Evolutionary conservation across 2,888 invertebrate species (phyloP).

Genomic region (Siphonodentalium dalli): DNA sequence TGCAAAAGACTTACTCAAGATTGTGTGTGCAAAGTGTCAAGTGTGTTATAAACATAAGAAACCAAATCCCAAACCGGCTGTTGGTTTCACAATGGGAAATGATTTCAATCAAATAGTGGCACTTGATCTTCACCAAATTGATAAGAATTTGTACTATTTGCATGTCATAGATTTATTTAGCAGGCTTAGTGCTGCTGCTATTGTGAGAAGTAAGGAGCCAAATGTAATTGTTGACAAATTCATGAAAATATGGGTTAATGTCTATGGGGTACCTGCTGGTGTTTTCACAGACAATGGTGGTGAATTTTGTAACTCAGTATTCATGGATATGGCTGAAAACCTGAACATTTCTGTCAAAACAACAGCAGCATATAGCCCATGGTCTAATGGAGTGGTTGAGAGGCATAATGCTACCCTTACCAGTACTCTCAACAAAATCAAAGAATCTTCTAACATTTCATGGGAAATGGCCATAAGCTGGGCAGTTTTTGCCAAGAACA

Average conservation of each 20-base stretch:
- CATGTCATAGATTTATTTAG: not conserved
- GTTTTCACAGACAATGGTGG: no score
- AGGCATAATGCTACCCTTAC: conserved; percentile 3
- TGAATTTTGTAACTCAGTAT: conserved; percentile 13
- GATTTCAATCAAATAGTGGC: not conserved
- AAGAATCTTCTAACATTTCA: no score
- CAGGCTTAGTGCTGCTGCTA: not conserved
- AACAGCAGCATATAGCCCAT: conserved; percentile 19
- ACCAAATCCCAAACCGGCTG: not conserved
- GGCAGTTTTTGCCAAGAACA: conserved; percentile 4
- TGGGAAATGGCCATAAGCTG: conserved; percentile 1
- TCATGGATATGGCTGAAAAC: conserved; percentile 15
- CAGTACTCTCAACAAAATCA: no score
- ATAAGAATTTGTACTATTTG: not conserved
- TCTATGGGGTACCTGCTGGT: not conserved
- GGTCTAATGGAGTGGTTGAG: conserved; percentile 14
- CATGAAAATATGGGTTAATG: not conserved
- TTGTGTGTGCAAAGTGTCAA: not conserved
- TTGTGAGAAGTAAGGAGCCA: not conserved
- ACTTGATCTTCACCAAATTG: not conserved
- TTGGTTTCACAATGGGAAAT: not conserved
- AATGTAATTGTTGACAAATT: not conserved
- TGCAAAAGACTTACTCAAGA: not conserved
- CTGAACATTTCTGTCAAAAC: conserved; percentile 14
- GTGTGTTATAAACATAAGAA: not conserved